These are phyloP conservation scores for Anastatus disparis DNA, from an alignment of 1,140 invertebrate species.

Conservation along the genomic window DNA sequence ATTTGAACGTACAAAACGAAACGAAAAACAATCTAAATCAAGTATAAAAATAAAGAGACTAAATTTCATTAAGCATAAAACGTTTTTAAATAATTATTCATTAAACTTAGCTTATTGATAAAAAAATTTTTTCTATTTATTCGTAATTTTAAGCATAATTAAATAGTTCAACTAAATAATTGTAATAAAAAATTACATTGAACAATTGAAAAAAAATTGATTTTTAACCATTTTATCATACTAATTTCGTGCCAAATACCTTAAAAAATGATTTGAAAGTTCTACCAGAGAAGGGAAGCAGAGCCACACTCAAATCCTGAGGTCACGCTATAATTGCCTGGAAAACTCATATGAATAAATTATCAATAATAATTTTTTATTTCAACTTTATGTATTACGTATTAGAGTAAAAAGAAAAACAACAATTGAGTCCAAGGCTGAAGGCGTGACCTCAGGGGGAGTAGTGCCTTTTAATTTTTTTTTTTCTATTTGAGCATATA, in stretches of 20 bases:
- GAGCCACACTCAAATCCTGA: conserved; percentile 48
- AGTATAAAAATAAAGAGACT: not conserved
- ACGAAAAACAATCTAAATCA: not conserved
- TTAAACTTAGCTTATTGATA: no score
- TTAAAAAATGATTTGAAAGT: conserved; percentile 2
- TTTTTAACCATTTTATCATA: not conserved
- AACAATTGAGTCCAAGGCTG: conserved; percentile 17
- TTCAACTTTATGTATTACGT: not conserved
- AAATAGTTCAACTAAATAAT: no score
- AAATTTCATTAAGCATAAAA: no score
- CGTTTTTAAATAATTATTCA: no score
- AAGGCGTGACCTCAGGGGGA: conserved; percentile 23
- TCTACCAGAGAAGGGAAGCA: conserved; percentile 43
- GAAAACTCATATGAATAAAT: conserved; percentile 44
- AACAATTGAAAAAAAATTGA: no score
- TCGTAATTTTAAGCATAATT: no score
- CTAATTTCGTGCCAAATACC: conserved; percentile 19
- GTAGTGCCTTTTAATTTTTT: no score
- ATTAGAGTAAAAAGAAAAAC: not conserved
- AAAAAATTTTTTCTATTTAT: no score
- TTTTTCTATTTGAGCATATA: conserved; percentile 43
- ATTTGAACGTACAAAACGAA: not conserved
- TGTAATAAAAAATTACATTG: no score
- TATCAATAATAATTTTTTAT: no score
- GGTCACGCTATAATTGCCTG: conserved; percentile 49